phyloP scores from a whole-genome alignment of 2,113 vertebrate genomes.

The Eclectus roratus region DNA sequence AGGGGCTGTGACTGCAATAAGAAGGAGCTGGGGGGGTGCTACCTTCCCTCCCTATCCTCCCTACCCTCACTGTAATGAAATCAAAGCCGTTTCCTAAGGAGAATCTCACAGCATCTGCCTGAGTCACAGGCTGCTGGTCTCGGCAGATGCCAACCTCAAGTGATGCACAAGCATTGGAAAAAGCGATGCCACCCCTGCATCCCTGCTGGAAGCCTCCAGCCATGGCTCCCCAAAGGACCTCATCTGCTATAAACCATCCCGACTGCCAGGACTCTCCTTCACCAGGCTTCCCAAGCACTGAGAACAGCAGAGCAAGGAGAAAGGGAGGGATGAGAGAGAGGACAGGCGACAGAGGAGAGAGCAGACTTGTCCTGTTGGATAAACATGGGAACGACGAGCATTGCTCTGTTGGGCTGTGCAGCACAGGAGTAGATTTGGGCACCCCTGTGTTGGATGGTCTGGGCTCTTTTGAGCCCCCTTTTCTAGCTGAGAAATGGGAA shows the following conservation, averaged over 20 bases:
- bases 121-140: background rate
- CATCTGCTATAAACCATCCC: background rate
- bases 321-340: background rate
- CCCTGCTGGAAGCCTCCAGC: fast-evolving
- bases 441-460: background rate
- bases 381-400: background rate
- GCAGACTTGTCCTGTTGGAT: background rate
- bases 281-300: fast-evolving
- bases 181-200: background rate
- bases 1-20: fast-evolving
- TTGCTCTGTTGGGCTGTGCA: background rate
- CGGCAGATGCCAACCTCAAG: fast-evolving
- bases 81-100: background rate
- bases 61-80: background rate
- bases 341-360: background rate
- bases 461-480: background rate
- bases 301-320: background rate
- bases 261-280: background rate
- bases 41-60: background rate
- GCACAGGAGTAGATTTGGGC: too few relatives aligned
- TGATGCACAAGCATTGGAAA: fast-evolving
- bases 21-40: background rate
- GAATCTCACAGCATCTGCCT: background rate
- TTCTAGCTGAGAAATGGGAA: background rate
- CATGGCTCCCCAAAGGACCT: background rate